Evolutionary conservation across 2,888 invertebrate species (phyloP).

Genomic region (Pristionchus entomophagus): DNA sequence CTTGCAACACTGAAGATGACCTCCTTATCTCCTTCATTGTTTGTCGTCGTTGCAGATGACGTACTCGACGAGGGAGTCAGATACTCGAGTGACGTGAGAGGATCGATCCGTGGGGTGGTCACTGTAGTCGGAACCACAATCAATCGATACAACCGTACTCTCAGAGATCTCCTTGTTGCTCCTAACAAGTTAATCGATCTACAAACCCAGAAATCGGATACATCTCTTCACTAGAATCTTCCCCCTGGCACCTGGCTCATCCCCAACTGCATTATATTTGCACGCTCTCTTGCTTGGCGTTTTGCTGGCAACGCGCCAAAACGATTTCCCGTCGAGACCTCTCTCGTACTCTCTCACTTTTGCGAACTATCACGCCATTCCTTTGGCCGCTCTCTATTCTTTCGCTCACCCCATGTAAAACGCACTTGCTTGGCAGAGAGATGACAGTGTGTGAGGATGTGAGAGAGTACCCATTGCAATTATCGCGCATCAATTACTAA

Average conservation of each 20-base stretch:
- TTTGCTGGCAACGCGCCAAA: too few species aligned
- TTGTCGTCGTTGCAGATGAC: neutral
- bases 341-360: too few species aligned
- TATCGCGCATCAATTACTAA: conserved; percentile 10
- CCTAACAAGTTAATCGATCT: neutral
- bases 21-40: too few species aligned
- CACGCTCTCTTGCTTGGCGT: neutral
- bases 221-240: neutral
- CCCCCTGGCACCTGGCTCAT: neutral
- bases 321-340: too few species aligned
- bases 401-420: too few species aligned
- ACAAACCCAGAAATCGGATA: conserved; percentile 33
- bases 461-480: conserved; percentile 31
- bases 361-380: too few species aligned
- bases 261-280: neutral
- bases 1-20: too few species aligned
- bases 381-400: too few species aligned
- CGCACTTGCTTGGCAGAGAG: neutral
- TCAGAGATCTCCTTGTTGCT: neutral
- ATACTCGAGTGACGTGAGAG: conserved; percentile 13
- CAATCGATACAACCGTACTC: neutral
- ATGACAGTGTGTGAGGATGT: neutral
- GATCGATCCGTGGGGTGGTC: neutral
- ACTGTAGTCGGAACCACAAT: neutral
- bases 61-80: conserved; percentile 21